Base-by-base conservation (phyloP, 2,888 invertebrate species). In the Chymomyza caudatula region DNA sequence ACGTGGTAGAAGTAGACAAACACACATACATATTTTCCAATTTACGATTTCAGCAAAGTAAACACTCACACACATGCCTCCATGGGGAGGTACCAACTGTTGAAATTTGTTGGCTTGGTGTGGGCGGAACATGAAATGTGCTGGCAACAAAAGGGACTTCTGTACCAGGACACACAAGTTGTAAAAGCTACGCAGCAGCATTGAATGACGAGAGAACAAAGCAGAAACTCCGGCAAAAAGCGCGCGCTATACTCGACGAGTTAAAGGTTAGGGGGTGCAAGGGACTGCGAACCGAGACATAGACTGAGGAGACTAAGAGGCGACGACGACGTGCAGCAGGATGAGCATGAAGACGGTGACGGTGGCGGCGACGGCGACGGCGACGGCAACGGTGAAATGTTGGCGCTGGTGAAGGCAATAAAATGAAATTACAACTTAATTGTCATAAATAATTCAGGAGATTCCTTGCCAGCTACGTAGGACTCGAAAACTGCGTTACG, bases 361-460 rank as follows among this genome's bases (percentile, higher is more conserved):
- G 13, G 5, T 37, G 37, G 37, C 11, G 4, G 37, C 37, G 37
- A 2, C 3, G 47, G 47, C 47, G 47, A 29, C 2, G 17, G 44
- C 11, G 20, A 51, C 15, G 20, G 56, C 15, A 57, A 75, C 77
- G 78, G 69, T 77, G 68, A 75, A 76, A 77, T 77, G 77, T 77
- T 77, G 73, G 74, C 72, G 68, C 67, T 70, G 77, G 69, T 69
- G 78, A 76, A 71, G 77, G 76, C 75, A 77, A 80, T 82, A 82
- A 83, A 78, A 82, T 78, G 76, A 79, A 82, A 83, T 80, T 82
- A 83, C 78, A 78, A 76, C 82, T 82, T 83, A 80, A 82, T 78
- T 82, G 82, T 80, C 79, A 82, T 79, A 82, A 82, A 82, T 82
- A 82, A 76, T 76, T 81, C 79, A 82, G 73, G 61, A 78, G 78